Percentiles rank a stretch among this genome's conserved stretches.
Evolutionary conservation across 2,888 invertebrate species (phyloP).

Genomic region (Catonia carolina): DNA sequence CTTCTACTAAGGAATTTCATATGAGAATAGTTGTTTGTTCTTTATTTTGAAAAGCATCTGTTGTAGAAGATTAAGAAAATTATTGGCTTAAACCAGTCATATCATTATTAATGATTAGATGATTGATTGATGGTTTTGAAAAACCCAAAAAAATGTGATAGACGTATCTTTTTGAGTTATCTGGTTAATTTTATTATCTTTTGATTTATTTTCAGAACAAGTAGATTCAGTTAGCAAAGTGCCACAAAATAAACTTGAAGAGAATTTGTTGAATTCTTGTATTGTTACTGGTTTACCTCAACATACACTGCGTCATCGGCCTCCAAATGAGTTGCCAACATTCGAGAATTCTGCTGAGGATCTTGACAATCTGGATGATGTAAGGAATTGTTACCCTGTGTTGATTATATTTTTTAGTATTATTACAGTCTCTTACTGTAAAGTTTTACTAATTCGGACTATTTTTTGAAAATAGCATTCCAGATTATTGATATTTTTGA

Average conservation of each 20-base stretch:
- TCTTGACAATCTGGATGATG: conserved; percentile 88
- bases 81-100: too few relatives aligned
- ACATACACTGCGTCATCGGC: conserved; percentile 62
- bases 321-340: conserved; percentile 70
- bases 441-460: background rate
- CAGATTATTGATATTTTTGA: background rate
- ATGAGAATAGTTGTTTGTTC: too few relatives aligned
- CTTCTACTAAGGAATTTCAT: too few relatives aligned
- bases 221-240: conserved; percentile 10
- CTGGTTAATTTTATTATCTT: too few relatives aligned
- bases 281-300: conserved; percentile 43
- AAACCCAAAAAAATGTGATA: too few relatives aligned
- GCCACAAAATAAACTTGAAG: conserved; percentile 12
- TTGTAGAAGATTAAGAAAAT: too few relatives aligned
- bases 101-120: too few relatives aligned
- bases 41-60: too few relatives aligned
- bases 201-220: conserved; percentile 8
- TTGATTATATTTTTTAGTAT: background rate
- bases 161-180: too few relatives aligned
- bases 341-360: conserved; percentile 76
- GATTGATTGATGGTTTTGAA: too few relatives aligned
- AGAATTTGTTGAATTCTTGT: conserved; percentile 23
- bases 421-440: background rate
- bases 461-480: background rate
- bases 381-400: conserved; percentile 43